These are phyloP conservation scores for Oxystoma pomonae DNA, from an alignment of 2,888 invertebrate species.

Conservation along the genomic window DNA sequence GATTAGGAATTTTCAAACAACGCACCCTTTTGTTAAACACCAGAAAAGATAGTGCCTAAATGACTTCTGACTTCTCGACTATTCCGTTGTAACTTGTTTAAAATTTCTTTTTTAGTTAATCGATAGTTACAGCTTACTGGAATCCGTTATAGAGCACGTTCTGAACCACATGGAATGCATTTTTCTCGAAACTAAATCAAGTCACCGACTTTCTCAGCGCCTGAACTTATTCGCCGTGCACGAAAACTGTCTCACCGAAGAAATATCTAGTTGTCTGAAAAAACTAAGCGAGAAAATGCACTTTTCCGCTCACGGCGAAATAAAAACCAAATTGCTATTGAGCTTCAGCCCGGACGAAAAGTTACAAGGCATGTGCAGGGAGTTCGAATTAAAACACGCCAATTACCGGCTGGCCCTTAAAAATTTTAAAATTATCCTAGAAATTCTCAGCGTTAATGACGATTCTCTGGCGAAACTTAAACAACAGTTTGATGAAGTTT, in stretches of 20 bases:
- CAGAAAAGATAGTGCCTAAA: too few relatives aligned
- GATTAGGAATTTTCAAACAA: too few relatives aligned
- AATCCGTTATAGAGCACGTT: slow-evolving; percentile 30
- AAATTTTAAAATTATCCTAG: slow-evolving; percentile 42
- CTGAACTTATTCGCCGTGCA: slow-evolving; percentile 27
- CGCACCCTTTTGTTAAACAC: too few relatives aligned
- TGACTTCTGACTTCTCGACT: too few relatives aligned
- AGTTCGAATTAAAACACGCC: slow-evolving; percentile 30
- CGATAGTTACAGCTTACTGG: slow-evolving; percentile 29
- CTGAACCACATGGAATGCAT: slow-evolving; percentile 34
- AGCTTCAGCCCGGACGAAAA: slow-evolving; percentile 23
- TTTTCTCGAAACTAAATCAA: slow-evolving; percentile 31
- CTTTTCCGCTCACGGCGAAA: slow-evolving; percentile 24
- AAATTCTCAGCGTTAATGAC: slow-evolving; percentile 38
- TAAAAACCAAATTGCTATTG: slow-evolving; percentile 29
- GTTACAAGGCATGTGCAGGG: slow-evolving; percentile 25
- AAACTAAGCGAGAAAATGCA: slow-evolving; percentile 22
- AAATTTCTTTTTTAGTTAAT: slow-evolving; percentile 21
- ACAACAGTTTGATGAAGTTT: slow-evolving; percentile 40
- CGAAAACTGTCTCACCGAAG: slow-evolving; percentile 25
- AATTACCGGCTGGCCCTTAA: slow-evolving; percentile 40
- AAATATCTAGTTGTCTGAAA: slow-evolving; percentile 23
- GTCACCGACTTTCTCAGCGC: slow-evolving; percentile 26
- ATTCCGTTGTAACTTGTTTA: too few relatives aligned
- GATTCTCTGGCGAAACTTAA: slow-evolving; percentile 37